A percentile compares a stretch with the other conserved stretches of the same genome.
phyloP scores from a whole-genome alignment of 2,888 invertebrate genomes.

The Agrotis puta region DNA sequence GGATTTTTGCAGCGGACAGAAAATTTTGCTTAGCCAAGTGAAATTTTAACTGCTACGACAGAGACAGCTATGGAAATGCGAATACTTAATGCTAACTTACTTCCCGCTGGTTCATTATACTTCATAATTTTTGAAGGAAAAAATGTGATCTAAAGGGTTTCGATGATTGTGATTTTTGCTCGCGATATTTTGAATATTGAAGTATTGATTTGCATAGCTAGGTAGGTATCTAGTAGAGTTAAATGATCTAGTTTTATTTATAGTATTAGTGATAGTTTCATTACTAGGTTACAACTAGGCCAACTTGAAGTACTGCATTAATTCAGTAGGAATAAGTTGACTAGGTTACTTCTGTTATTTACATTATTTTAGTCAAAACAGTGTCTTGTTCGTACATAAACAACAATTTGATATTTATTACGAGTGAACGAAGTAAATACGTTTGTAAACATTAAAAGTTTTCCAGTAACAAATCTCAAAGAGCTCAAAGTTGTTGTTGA shows the following conservation, averaged over 20 bases:
- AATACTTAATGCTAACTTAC: slow-evolving; percentile 91
- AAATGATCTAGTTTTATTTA: slow-evolving; percentile 12
- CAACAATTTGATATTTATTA: slow-evolving; percentile 13
- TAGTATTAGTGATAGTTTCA: slow-evolving; percentile 9
- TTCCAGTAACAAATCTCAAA: slow-evolving; percentile 51
- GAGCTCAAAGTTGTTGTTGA: slow-evolving; percentile 51
- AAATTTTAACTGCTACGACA: slow-evolving; percentile 91
- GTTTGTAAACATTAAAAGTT: slow-evolving; percentile 53
- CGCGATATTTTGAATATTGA: slow-evolving; percentile 48
- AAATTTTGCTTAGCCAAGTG: slow-evolving; percentile 91
- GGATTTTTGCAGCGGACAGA: slow-evolving; percentile 90
- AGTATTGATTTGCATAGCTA: slow-evolving; percentile 43
- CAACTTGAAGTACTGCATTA: slow-evolving; percentile 15
- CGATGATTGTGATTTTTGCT: slow-evolving; percentile 57
- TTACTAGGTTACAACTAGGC: slow-evolving; percentile 16
- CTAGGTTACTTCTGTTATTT: slow-evolving; percentile 3
- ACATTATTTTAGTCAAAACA: slow-evolving; percentile 7
- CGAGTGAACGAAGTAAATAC: slow-evolving; percentile 28
- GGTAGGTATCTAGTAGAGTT: slow-evolving; percentile 1
- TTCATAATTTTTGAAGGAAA: slow-evolving; percentile 87
- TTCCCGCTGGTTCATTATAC: slow-evolving; percentile 90
- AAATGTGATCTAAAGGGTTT: slow-evolving; percentile 83
- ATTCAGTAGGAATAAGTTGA: slow-evolving; percentile 20
- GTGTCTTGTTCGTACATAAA: neutral
- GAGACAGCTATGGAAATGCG: slow-evolving; percentile 89